Evolutionary conservation across 2,888 invertebrate species (phyloP), one percentile per base, ranked within the genome.

Genomic region (Gryllus longicercus): DNA sequence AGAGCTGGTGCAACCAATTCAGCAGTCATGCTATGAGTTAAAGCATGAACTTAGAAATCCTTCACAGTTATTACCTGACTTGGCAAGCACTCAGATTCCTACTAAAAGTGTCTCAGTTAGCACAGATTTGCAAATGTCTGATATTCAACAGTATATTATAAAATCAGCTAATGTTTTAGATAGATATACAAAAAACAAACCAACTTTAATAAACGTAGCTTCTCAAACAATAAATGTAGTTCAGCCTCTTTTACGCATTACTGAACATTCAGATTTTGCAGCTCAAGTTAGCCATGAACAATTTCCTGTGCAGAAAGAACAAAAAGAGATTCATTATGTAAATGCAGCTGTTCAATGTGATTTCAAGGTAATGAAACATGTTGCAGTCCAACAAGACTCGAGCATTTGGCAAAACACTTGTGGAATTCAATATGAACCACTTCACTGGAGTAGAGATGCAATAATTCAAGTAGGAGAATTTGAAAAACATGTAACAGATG

Each of bases 201-300:
- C n/a, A 18, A 63, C 14, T 11, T n/a, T 63, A 18, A 63, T n/a
- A 14, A 63, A 14, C 63, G 8, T n/a, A n/a, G 63, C 63, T 5
- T 38, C 78, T 38, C 38, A 50, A 38, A 78, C 14, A 51, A 50
- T 16, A 16, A 50, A 78, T 16, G 23, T 23, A 10, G 16, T 14
- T 10, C 49, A 78, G 16, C 50, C 50, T 18, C 50, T 51, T 21
- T 51, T 78, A 25, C 49, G 50, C 25, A 78, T 78, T 18, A 78
- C 75, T 18, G 75, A 82, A 12, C 84, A 83, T 11, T 82, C 83
- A 77, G 84, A 84, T 82, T 83, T 84, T 23, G 82, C 82, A 49
- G 83, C 82, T 38, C 83, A 82, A 75, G 84, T 84, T n/a, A n/a
- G 63, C n/a, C n/a, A 18, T 63, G 63, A 63, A 16, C 63, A 18